Conservation (phyloP, 2,113 vertebrate species). For the Gadus macrocephalus region DNA sequence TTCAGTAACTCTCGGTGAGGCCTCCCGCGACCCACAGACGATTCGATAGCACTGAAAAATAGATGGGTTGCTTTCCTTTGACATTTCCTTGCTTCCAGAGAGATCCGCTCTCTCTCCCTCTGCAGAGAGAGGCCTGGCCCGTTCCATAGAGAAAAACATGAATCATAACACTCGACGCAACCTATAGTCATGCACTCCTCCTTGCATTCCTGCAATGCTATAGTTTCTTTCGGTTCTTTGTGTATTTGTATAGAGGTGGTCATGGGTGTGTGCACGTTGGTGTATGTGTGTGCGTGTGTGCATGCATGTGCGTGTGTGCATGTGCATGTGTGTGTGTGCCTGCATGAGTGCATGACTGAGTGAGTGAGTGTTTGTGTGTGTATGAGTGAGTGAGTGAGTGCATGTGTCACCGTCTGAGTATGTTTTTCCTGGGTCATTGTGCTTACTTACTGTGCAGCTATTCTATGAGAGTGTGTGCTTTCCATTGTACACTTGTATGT, state of each 20-base stretch:
- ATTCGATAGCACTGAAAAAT: constrained; percentile 62
- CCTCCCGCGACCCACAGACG: constrained; percentile 46
- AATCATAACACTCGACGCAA: constrained; percentile 4
- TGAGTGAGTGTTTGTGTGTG: too few relatives aligned
- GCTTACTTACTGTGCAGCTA: constrained; percentile 28
- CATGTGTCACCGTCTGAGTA: not conserved
- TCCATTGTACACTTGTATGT: constrained; percentile 51
- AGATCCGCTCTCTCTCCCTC: constrained; percentile 11
- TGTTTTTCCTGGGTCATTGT: not conserved
- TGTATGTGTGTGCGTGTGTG: too few relatives aligned
- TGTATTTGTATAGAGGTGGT: too few relatives aligned
- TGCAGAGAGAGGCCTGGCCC: not conserved
- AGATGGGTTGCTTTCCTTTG: constrained; percentile 55
- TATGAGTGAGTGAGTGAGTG: constrained; percentile 6
- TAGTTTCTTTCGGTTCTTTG: too few relatives aligned
- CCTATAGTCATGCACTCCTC: too few relatives aligned
- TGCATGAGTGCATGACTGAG: too few relatives aligned
- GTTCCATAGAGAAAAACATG: constrained; percentile 22
- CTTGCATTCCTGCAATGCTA: too few relatives aligned
- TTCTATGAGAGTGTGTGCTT: constrained; percentile 27
- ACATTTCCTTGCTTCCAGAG: constrained; percentile 49
- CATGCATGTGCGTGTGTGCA: too few relatives aligned
- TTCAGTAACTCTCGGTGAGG: constrained; percentile 37
- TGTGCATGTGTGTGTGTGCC: too few relatives aligned
- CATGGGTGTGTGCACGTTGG: too few relatives aligned